Evolutionary conservation across 2,113 vertebrate genomes (phyloP).

Genomic region (Pangasianodon gigas): DNA sequence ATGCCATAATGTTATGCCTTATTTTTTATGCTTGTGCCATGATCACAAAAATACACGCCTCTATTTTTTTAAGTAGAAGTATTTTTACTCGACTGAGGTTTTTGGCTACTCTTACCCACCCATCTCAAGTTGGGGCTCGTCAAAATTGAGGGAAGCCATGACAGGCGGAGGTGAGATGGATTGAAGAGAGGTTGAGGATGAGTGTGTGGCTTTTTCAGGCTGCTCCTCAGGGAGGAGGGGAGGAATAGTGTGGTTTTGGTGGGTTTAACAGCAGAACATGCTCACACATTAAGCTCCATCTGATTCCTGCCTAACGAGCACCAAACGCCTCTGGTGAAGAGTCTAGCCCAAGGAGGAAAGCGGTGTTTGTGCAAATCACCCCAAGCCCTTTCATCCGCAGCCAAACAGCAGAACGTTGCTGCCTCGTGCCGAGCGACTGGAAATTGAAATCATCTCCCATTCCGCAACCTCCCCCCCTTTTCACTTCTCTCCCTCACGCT

Average conservation of each 20-base stretch:
- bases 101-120: neutral
- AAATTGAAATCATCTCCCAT: constrained; percentile 40
- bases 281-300: constrained; percentile 71
- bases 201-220: constrained; percentile 40
- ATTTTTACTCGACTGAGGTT: constrained; percentile 12
- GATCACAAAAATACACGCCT: constrained; percentile 8
- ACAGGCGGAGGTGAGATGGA: constrained; percentile 33
- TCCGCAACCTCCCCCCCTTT: neutral
- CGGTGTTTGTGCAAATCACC: constrained; percentile 42
- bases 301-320: constrained; percentile 61
- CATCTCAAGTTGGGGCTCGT: constrained; percentile 65
- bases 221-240: constrained; percentile 29
- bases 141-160: constrained; percentile 53
- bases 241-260: constrained; percentile 61
- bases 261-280: constrained; percentile 72
- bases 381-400: constrained; percentile 50
- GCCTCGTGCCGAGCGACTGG: constrained; percentile 40
- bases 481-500: neutral
- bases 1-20: neutral
- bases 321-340: constrained; percentile 57
- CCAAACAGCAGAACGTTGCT: constrained; percentile 45
- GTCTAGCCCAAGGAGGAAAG: constrained; percentile 54
- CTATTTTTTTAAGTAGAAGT: neutral
- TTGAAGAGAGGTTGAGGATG: constrained; percentile 41
- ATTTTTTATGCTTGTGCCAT: neutral